Conservation (phyloP, 2,113 vertebrate genomes). For the Fregetta grallaria region DNA sequence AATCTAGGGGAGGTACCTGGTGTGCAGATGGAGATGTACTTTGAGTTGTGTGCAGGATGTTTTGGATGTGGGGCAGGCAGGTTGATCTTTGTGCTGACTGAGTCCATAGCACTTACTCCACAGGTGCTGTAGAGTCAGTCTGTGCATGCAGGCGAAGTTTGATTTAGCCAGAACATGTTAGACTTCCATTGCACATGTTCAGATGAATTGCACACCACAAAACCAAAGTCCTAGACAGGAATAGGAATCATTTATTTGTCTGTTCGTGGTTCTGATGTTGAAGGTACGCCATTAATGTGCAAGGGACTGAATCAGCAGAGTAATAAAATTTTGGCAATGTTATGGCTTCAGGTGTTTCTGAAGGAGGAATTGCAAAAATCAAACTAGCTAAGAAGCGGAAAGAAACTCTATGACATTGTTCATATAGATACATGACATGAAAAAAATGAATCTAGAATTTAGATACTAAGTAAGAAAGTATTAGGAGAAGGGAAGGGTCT, state of each 20-base stretch:
- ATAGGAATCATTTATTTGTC: neutral
- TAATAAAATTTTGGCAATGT: neutral
- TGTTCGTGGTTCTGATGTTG: neutral
- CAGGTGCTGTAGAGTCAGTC: neutral
- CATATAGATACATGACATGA: neutral
- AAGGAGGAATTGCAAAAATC: neutral
- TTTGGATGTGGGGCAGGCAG: neutral
- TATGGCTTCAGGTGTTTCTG: neutral
- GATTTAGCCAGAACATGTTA: neutral
- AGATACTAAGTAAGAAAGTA: neutral
- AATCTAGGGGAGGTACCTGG: neutral
- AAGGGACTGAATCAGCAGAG: neutral
- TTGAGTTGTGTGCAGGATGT: neutral
- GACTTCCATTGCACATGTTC: neutral
- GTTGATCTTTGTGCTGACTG: neutral
- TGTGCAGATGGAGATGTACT: neutral
- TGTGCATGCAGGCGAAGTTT: neutral
- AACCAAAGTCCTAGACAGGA: neutral
- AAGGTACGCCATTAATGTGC: neutral
- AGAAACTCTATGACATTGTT: neutral
- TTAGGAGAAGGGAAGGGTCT: neutral
- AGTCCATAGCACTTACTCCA: neutral
- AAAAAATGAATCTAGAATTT: neutral
- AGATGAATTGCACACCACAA: neutral
- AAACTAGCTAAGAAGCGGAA: neutral